A percentile compares a stretch with the other conserved stretches of the same genome.
phyloP scores from a whole-genome alignment of 2,888 invertebrate species.

The Mesochorus sp. region DNA sequence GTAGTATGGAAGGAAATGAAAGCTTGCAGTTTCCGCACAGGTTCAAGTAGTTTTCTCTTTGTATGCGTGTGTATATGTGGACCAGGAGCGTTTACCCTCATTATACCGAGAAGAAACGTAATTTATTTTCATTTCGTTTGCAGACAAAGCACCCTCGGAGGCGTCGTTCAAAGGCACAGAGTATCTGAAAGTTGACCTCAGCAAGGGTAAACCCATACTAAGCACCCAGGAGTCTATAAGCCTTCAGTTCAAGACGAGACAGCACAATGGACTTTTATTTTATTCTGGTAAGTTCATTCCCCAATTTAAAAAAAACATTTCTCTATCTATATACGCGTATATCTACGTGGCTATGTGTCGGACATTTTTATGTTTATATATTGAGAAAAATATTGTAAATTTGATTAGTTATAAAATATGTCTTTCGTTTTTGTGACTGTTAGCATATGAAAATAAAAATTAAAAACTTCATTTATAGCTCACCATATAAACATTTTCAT shows the following conservation, averaged over 20 bases:
- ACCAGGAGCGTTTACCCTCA: conserved; percentile 37
- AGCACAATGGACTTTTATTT: conserved; percentile 95
- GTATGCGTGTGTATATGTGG: neutral
- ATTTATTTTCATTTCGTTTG: conserved; percentile 70
- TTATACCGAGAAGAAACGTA: conserved; percentile 48
- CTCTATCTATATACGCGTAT: neutral
- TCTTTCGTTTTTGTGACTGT: no score
- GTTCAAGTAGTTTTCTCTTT: conserved; percentile 24
- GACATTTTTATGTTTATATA: no score
- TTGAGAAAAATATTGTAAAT: no score
- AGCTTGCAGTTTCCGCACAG: conserved; percentile 30
- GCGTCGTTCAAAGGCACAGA: conserved; percentile 96
- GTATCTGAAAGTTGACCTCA: conserved; percentile 95
- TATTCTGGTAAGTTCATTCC: conserved; percentile 89
- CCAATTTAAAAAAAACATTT: neutral
- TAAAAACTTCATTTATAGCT: no score
- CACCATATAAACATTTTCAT: neutral
- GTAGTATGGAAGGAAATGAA: conserved; percentile 1
- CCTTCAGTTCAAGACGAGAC: conserved; percentile 95
- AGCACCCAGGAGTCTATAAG: conserved; percentile 95
- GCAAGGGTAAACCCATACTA: conserved; percentile 93
- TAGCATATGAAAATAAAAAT: no score
- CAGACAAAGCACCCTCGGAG: conserved; percentile 96
- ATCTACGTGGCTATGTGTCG: no score
- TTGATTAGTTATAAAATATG: no score